Conservation (phyloP, 2,888 invertebrate species). For the Masnerella sp. region DNA sequence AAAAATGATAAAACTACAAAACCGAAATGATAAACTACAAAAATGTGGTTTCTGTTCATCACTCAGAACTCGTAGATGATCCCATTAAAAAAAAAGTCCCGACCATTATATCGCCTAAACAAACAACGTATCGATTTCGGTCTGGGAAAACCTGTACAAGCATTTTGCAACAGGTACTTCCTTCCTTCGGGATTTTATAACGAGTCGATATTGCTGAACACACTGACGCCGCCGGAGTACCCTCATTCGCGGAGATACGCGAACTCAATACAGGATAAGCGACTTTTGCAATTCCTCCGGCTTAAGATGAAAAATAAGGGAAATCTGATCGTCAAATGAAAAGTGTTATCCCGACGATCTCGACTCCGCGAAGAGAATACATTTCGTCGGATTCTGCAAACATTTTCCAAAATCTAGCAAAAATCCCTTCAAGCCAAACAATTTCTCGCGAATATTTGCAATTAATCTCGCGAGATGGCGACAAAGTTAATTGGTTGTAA, state of each 20-base stretch:
- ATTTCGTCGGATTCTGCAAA: background rate
- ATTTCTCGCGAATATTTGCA: slow-evolving; percentile 4
- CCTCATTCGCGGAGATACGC: slow-evolving; percentile 68
- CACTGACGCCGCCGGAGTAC: slow-evolving; percentile 66
- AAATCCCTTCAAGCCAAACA: slow-evolving; percentile 1
- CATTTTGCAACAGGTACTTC: slow-evolving; percentile 66
- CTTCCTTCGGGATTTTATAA: slow-evolving; percentile 66
- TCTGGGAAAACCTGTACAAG: slow-evolving; percentile 45
- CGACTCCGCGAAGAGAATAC: background rate
- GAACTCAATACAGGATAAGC: slow-evolving; percentile 60
- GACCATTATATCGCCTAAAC: slow-evolving; percentile 22
- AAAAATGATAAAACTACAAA: too few relatives aligned
- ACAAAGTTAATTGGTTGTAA: slow-evolving; percentile 24
- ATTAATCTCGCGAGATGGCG: slow-evolving; percentile 1
- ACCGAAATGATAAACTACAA: too few relatives aligned
- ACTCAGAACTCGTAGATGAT: background rate
- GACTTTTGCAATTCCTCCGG: slow-evolving; percentile 31
- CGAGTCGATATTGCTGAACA: slow-evolving; percentile 71
- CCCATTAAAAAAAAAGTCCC: background rate
- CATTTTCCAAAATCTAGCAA: too few relatives aligned
- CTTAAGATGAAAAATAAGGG: slow-evolving; percentile 28
- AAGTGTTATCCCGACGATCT: slow-evolving; percentile 22
- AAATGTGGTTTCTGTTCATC: too few relatives aligned
- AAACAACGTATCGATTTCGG: slow-evolving; percentile 35
- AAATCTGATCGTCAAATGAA: slow-evolving; percentile 26